Evolutionary conservation across 2,888 invertebrate species (phyloP), one percentile per base, ranked within the genome.

Genomic region (Frankliniella fusca): DNA sequence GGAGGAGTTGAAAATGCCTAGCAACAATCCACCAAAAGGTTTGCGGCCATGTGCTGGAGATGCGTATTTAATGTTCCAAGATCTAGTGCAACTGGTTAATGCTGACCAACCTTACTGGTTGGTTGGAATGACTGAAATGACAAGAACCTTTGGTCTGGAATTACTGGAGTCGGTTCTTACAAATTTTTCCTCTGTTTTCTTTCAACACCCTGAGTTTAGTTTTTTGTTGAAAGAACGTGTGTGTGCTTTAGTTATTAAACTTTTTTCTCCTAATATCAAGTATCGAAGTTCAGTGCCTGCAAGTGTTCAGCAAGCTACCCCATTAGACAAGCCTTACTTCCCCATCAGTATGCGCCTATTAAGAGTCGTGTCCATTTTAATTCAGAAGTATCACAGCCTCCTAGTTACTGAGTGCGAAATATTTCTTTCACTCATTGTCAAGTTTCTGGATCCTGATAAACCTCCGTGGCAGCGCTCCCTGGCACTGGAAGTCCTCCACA

Each of bases 261-360:
- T 99, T 83, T 99, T 99, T 88, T 99, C 99, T 48, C 99, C 99
- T 18, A 99, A 98, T 88, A 95, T 99, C n/a, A 99, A 99, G 87
- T 97, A 97, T 89, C 93, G 97, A 80, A 90, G 90, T 84, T 88
- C 89, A 28, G 88, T 89, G 83, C 84, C 84, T n/a, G 84, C 84
- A 84, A 90, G 90, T 54, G 89, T 91, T 82, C 91, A 92, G 86
- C 92, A 92, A 85, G 90, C 92, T 38, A 91, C 92, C 12, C 90
- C 93, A 38, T 90, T 92, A 81, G 98, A 98, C 87, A 95, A 97
- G 84, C 98, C 98, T 0, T 97, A 96, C 89, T 99, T 97, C 90
- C 97, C 98, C 2, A 97, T 99, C 86, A 97, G 97, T 86, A 97
- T 99, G 94, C 91, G 99, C 81, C 91, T 99, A 81, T 90, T 99